Conservation (phyloP, 2,888 invertebrate species). For the Macrosiphum euphorbiae region DNA sequence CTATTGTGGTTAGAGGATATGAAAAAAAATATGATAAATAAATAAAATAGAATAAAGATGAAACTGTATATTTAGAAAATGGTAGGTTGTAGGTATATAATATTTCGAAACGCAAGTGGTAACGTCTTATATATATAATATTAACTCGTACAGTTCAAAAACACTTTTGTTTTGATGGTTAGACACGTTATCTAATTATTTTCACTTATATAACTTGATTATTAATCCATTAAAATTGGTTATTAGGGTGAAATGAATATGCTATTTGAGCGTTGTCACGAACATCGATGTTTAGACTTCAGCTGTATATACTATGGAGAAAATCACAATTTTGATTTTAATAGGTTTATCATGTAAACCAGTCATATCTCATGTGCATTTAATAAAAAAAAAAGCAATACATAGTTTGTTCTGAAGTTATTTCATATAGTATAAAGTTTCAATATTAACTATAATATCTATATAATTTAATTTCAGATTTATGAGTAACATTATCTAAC, state of each 20-base stretch:
- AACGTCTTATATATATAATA: background rate
- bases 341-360: background rate
- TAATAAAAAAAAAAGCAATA: background rate
- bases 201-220: background rate
- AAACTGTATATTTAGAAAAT: no score
- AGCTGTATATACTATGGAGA: background rate
- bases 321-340: background rate
- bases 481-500: background rate
- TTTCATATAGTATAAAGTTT: background rate
- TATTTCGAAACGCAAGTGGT: background rate
- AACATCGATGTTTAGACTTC: background rate
- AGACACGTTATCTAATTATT: background rate
- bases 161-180: background rate
- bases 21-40: background rate
- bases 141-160: background rate
- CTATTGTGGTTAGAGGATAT: background rate
- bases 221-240: background rate
- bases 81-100: background rate
- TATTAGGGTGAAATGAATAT: constrained; percentile 6
- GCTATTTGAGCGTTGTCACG: background rate
- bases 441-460: background rate
- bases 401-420: background rate
- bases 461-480: background rate
- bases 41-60: background rate
- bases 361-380: background rate